A percentile compares a stretch with the other conserved stretches of the same genome.
These are phyloP conservation scores for Bothrops alternatus DNA, from an alignment of 2,797 vertebrate genomes.

Conservation along the genomic window DNA sequence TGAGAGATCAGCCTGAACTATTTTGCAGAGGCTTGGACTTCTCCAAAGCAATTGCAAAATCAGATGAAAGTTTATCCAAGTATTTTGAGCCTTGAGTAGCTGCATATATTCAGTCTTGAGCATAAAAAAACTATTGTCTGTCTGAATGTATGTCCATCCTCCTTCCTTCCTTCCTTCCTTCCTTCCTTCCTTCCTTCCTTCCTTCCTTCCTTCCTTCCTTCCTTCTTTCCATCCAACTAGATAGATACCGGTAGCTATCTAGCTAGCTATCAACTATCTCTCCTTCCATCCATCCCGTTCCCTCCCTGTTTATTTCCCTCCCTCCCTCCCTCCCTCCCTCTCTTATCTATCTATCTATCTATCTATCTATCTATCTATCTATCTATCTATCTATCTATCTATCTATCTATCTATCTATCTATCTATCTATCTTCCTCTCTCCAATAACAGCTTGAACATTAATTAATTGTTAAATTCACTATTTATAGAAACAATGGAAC, in stretches of 20 bases:
- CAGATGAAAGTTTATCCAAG: background rate
- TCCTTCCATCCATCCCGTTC: no score
- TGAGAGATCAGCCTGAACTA: background rate
- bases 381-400: no score
- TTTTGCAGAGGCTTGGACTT: background rate
- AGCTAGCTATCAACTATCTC: no score
- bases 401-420: no score
- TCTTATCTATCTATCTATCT: background rate
- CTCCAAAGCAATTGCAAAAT: background rate
- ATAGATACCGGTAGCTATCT: no score
- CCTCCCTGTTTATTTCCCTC: background rate
- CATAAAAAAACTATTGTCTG: background rate
- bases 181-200: no score
- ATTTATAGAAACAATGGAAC: background rate
- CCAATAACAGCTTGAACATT: background rate
- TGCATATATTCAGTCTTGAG: background rate
- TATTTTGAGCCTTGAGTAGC: no score
- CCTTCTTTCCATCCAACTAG: background rate
- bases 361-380: no score
- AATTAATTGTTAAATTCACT: background rate
- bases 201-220: background rate
- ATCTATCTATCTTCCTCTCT: background rate
- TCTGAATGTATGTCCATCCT: background rate
- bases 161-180: background rate
- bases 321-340: no score